Conservation (phyloP, 2,113 vertebrate species). For the western clawed frog (Xenopus tropicalis) region DNA sequence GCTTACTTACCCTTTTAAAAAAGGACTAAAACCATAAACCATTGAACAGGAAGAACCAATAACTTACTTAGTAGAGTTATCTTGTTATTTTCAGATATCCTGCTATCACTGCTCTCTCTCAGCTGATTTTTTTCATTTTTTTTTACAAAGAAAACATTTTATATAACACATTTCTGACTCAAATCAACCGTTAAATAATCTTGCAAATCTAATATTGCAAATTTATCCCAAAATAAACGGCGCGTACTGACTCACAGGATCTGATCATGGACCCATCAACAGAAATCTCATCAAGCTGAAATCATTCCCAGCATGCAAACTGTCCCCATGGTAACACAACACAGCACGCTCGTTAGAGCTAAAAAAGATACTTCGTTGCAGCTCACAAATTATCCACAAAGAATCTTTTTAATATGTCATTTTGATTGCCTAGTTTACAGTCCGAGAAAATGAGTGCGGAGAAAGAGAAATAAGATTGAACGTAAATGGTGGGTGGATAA, state of each 20-base stretch:
- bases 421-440: constrained; percentile 32
- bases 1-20: too few relatives aligned
- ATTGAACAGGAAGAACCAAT: too few relatives aligned
- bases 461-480: constrained; percentile 15
- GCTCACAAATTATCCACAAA: constrained; percentile 43
- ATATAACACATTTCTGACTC: too few relatives aligned
- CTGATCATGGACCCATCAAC: constrained; percentile 30
- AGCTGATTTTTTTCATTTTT: too few relatives aligned
- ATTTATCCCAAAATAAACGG: constrained; percentile 25
- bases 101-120: too few relatives aligned
- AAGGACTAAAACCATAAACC: too few relatives aligned
- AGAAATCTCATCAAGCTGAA: constrained; percentile 16
- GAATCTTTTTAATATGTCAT: constrained; percentile 34
- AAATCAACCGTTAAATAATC: too few relatives aligned
- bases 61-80: too few relatives aligned
- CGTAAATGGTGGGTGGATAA: constrained; percentile 4
- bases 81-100: too few relatives aligned
- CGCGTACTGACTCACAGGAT: constrained; percentile 10
- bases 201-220: constrained; percentile 5
- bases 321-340: constrained; percentile 35
- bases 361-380: constrained; percentile 25
- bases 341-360: constrained; percentile 30
- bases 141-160: too few relatives aligned
- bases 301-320: constrained; percentile 36
- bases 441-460: constrained; percentile 11